A percentile compares a stretch with the other conserved stretches of the same genome.
These are phyloP conservation scores for Strongylocentrotus purpuratus DNA, from an alignment of 35 echinoderm and acorn worm genomes.

Conservation along the genomic window DNA sequence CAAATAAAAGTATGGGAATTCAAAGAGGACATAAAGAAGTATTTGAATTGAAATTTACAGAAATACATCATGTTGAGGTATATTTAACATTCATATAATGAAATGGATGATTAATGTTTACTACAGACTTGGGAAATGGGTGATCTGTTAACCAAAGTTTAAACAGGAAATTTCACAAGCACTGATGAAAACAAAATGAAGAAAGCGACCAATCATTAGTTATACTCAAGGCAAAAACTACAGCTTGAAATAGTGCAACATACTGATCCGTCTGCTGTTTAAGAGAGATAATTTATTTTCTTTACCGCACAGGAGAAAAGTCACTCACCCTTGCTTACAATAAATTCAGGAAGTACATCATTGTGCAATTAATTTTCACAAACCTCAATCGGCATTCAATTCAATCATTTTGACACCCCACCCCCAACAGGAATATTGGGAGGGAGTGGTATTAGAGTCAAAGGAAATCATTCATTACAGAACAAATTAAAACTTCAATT, in stretches of 20 bases:
- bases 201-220: no score
- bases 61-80: not conserved
- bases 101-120: not conserved
- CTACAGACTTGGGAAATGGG: not conserved
- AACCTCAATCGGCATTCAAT: not conserved
- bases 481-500: conserved; percentile 13
- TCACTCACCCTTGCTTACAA: not conserved
- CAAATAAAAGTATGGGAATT: not conserved
- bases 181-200: no score
- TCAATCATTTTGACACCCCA: conserved; percentile 9
- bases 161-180: no score
- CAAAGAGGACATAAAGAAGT: no score
- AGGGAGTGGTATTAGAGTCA: not conserved
- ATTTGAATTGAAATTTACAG: not conserved
- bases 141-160: not conserved
- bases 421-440: not conserved
- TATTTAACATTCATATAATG: not conserved
- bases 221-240: not conserved
- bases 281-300: not conserved
- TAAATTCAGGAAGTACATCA: conserved; percentile 4
- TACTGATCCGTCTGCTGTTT: not conserved
- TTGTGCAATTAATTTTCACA: conserved; percentile 13
- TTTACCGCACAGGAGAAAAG: not conserved
- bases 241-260: not conserved
- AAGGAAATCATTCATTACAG: conserved; percentile 11